phyloP scores from a whole-genome alignment of 1,140 invertebrate species.

The Notospermus geniculatus region DNA sequence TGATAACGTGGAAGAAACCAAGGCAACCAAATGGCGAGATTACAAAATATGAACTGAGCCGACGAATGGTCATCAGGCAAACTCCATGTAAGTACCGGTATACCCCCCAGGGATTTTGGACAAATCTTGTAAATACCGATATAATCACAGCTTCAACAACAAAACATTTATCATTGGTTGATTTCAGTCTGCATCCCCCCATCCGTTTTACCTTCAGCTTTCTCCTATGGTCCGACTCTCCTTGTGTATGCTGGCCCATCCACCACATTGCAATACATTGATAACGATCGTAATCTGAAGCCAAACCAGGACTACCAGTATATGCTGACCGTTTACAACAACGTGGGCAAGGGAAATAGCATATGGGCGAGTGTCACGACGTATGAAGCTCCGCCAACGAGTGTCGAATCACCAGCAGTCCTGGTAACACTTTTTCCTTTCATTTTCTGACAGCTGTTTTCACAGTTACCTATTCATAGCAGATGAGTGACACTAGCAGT shows the following conservation, averaged over 20 bases:
- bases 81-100: constrained; percentile 24
- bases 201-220: background rate
- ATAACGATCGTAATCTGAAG: constrained; percentile 28
- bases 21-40: constrained; percentile 44
- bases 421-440: no score
- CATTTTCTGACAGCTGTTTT: no score
- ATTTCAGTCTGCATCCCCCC: no score
- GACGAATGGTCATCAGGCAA: constrained; percentile 31
- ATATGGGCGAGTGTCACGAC: constrained; percentile 38
- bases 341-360: constrained; percentile 38
- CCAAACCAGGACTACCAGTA: constrained; percentile 48
- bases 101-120: no score
- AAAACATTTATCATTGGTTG: no score
- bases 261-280: constrained; percentile 28
- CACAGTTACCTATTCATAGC: no score
- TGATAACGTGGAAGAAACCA: constrained; percentile 41
- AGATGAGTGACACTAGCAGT: no score
- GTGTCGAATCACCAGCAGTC: constrained; percentile 34
- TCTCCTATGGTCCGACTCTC: constrained; percentile 24
- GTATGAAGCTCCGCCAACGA: constrained; percentile 41
- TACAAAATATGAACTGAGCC: constrained; percentile 36
- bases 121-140: no score
- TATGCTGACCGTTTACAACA: constrained; percentile 39
- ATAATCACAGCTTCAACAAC: no score
- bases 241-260: constrained; percentile 35